Base-by-base conservation (phyloP, 1,140 invertebrate species). In the Lasioglossum albipes region DNA sequence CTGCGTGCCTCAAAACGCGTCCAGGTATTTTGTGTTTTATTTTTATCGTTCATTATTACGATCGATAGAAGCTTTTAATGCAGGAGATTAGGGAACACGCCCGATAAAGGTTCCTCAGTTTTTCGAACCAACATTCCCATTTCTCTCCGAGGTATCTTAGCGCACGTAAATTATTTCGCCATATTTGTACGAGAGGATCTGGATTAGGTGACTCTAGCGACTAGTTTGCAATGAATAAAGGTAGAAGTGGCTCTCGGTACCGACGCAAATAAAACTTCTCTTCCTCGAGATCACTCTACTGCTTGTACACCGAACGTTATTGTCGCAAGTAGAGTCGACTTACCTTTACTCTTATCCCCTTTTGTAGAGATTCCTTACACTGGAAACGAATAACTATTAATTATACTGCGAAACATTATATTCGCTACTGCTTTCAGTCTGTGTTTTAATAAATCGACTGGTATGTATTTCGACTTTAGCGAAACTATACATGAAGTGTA, bases 251-350 rank as follows among this genome's bases (percentile, higher is more conserved):
- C 64, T 69, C 16, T 54, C 49, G 36, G 81, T 20, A 18, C 71
- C 68, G 59, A 41, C 66, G 75, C 45, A 79, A 85, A 85, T 85
- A 86, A 85, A 83, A 86, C 83, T 85, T 71, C 78, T 70, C 81
- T 62, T 72, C 65, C 61, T 59, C 45, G 69, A 85, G 72, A 80
- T 85, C 85, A 74, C 81, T 72, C 52, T 57, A 54, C 68, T 45
- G 57, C 75, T 70, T 84, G 69, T 75, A 62, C 74, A 73, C 45
- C 72, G 42, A 27, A 64, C 73, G 76, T 45, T 82, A 76, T 84
- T 80, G 81, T 76, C 82, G 59, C 42, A 54, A 36, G 74, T 75
- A 64, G 62, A 57, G 54, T 20, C 49, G 31, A 45, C 57, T 45
- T 69, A 20, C 45, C 66, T 20, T 36, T n/a, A 20, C 59, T 74